These are phyloP conservation scores for Laupala kohalensis DNA, from an alignment of 1,140 invertebrate species.

Conservation along the genomic window DNA sequence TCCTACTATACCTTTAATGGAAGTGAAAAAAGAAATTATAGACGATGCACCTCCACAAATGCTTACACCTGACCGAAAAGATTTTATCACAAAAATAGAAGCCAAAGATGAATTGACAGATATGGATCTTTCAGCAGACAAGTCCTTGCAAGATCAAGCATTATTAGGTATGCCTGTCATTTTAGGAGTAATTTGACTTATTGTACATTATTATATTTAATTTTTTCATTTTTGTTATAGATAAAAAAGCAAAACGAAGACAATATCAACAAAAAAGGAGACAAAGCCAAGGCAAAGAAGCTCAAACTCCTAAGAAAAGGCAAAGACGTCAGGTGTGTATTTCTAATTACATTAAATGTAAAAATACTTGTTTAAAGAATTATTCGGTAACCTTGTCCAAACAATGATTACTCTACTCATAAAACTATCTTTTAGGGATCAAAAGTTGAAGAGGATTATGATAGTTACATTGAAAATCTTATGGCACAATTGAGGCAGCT, in stretches of 20 bases:
- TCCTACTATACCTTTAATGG: slow-evolving; percentile 29
- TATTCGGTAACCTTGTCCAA: neutral
- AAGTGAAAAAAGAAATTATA: slow-evolving; percentile 33
- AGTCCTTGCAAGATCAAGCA: slow-evolving; percentile 2
- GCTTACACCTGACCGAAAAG: neutral
- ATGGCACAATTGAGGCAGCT: slow-evolving; percentile 71
- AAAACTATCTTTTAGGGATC: slow-evolving; percentile 34
- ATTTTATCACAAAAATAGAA: neutral
- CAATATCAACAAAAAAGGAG: slow-evolving; percentile 72
- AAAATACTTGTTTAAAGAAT: neutral
- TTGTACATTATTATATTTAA: slow-evolving; percentile 1
- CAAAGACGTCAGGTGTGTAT: slow-evolving; percentile 30
- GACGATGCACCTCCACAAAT: slow-evolving; percentile 27
- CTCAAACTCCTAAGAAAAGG: slow-evolving; percentile 56
- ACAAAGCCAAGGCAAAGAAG: slow-evolving; percentile 49
- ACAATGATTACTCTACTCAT: neutral
- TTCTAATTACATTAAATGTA: neutral
- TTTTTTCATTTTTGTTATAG: slow-evolving; percentile 31
- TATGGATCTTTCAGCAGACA: neutral
- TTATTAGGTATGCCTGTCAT: slow-evolving; percentile 6
- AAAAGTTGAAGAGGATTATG: slow-evolving; percentile 80
- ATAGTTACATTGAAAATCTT: slow-evolving; percentile 75
- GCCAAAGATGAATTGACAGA: neutral
- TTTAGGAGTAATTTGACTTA: neutral
- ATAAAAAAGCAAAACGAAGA: slow-evolving; percentile 64